Percentiles rank a stretch among this genome's conserved stretches.
These are phyloP conservation scores for Achatina immaculata DNA, from an alignment of 1,140 invertebrate genomes.

Conservation along the genomic window DNA sequence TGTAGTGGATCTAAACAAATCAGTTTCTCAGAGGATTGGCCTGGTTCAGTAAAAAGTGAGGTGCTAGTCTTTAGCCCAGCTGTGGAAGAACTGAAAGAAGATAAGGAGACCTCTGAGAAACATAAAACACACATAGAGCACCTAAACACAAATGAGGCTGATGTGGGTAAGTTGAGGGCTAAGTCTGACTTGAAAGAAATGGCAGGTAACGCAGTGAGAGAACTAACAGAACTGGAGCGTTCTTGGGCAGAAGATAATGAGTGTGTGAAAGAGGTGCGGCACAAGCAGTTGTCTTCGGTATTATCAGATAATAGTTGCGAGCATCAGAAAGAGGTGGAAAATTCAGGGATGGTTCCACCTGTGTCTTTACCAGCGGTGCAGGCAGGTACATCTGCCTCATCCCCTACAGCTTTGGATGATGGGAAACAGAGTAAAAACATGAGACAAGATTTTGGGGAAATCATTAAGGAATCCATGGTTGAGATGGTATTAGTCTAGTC, in stretches of 20 bases:
- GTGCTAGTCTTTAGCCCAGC: no score
- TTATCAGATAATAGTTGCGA: neutral
- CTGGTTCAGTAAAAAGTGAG: no score
- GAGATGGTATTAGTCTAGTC: slow-evolving; percentile 8
- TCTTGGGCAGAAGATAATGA: neutral
- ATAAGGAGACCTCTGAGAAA: neutral
- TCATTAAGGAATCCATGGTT: slow-evolving; percentile 22
- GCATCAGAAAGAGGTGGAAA: neutral
- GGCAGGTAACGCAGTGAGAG: no score
- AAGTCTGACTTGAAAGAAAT: neutral
- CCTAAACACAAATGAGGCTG: neutral
- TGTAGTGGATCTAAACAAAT: no score
- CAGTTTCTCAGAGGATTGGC: no score
- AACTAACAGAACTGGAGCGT: neutral
- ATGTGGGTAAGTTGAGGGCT: no score
- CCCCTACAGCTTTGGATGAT: neutral
- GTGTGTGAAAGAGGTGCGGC: neutral
- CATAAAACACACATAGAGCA: neutral
- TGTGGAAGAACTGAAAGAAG: no score
- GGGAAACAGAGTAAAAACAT: neutral
- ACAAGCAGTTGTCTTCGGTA: neutral
- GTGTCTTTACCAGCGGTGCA: neutral
- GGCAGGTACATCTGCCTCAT: neutral
- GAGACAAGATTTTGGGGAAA: slow-evolving; percentile 10
- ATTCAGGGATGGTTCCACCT: neutral